Evolutionary conservation across 2,888 invertebrate species (phyloP).

Genomic region (Synergus laeviventris): DNA sequence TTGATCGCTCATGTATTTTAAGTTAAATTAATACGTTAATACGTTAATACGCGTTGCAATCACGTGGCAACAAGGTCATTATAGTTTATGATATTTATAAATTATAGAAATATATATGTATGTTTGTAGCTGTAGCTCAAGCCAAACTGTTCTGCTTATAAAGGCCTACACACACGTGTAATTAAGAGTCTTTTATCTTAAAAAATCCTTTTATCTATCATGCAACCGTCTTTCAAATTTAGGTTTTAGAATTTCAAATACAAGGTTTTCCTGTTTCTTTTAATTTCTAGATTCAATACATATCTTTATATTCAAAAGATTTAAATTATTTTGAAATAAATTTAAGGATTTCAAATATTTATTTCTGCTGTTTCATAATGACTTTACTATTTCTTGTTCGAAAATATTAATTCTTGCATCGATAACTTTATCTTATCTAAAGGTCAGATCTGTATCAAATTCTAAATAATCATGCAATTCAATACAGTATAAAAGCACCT

Average conservation of each 20-base stretch:
- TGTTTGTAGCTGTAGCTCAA: constrained; percentile 69
- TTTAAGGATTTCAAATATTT: too few species aligned
- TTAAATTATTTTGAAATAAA: too few species aligned
- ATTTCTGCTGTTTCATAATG: too few species aligned
- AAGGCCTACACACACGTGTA: constrained; percentile 67
- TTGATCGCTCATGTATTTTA: constrained; percentile 59
- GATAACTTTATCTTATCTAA: not conserved
- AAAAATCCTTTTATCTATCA: constrained; percentile 46
- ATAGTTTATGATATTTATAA: constrained; percentile 70
- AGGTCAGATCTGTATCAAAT: not conserved
- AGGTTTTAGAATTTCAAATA: not conserved
- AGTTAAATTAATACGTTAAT: constrained; percentile 44
- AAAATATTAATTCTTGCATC: not conserved
- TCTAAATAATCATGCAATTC: not conserved
- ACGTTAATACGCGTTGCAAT: constrained; percentile 62
- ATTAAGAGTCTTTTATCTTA: constrained; percentile 44
- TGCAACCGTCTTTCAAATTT: not conserved
- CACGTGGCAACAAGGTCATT: constrained; percentile 63
- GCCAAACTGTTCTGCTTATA: constrained; percentile 70
- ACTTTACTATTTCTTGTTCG: not conserved
- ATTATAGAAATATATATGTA: constrained; percentile 56
- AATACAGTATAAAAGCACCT: not conserved
- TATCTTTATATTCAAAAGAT: too few species aligned
- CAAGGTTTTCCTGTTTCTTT: not conserved
- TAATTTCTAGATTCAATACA: too few species aligned